phyloP scores from a whole-genome alignment of 2,113 vertebrate species.

The Antigone vipio region DNA sequence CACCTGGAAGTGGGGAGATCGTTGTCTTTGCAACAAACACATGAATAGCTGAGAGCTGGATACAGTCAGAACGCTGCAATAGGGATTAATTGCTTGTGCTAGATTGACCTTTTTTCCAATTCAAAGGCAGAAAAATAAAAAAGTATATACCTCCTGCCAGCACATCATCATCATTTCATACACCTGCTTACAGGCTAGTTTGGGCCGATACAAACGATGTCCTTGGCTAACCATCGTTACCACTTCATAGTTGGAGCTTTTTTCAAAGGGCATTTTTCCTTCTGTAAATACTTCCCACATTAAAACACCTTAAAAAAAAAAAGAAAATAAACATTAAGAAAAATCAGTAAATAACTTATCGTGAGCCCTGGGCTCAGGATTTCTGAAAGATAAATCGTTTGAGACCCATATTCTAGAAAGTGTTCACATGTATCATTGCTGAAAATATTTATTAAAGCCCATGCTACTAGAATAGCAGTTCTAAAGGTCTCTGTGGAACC shows the following conservation, averaged over 20 bases:
- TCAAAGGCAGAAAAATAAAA: background rate
- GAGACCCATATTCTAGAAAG: background rate
- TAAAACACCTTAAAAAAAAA: slow-evolving; percentile 80
- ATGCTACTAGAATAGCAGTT: background rate
- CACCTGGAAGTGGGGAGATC: background rate
- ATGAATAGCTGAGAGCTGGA: background rate
- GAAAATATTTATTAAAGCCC: background rate
- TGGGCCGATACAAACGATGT: slow-evolving; percentile 86
- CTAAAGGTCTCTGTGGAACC: background rate
- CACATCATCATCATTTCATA: slow-evolving; percentile 90
- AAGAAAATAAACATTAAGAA: background rate
- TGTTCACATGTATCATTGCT: background rate
- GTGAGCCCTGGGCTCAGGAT: background rate
- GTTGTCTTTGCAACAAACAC: background rate
- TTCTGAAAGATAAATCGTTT: background rate
- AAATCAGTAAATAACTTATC: background rate
- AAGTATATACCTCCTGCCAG: slow-evolving; percentile 86
- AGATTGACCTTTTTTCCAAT: background rate
- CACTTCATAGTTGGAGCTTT: slow-evolving; percentile 89
- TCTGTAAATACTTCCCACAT: slow-evolving; percentile 96
- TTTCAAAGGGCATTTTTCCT: slow-evolving; percentile 92
- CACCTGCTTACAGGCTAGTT: slow-evolving; percentile 77
- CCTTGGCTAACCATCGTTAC: slow-evolving; percentile 88
- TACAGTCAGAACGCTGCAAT: background rate
- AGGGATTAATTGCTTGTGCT: background rate